Percentiles rank a stretch among this genome's conserved stretches.
Evolutionary conservation across 2,888 invertebrate species (phyloP).

Genomic region (Oligia latruncula): DNA sequence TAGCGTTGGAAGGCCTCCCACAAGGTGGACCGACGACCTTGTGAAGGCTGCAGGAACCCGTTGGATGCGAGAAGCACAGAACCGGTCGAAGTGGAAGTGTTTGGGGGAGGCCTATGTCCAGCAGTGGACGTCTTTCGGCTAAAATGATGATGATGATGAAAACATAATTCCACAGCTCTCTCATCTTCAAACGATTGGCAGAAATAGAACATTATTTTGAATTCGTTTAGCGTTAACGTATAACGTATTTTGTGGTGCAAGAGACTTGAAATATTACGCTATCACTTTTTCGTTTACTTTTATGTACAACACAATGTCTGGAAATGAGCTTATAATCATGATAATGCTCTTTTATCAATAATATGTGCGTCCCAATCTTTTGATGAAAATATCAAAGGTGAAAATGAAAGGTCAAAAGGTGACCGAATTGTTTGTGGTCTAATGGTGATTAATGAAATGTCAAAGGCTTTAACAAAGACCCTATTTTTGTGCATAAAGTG

Average conservation of each 20-base stretch:
- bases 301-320: slow-evolving; percentile 15
- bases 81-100: too few relatives aligned
- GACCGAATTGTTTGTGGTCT: slow-evolving; percentile 40
- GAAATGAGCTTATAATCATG: slow-evolving; percentile 24
- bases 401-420: slow-evolving; percentile 37
- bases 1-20: too few relatives aligned
- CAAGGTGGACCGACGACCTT: too few relatives aligned
- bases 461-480: slow-evolving; percentile 44
- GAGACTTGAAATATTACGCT: background rate
- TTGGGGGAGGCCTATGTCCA: too few relatives aligned
- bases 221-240: background rate
- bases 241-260: background rate
- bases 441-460: slow-evolving; percentile 48
- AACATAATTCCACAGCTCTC: background rate
- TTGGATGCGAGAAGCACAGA: too few relatives aligned
- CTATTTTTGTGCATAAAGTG: slow-evolving; percentile 43
- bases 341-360: slow-evolving; percentile 33
- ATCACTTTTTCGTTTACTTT: background rate
- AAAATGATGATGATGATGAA: background rate
- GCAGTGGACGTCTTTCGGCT: too few relatives aligned
- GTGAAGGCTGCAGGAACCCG: too few relatives aligned
- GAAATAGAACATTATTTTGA: background rate
- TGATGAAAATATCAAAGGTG: slow-evolving; percentile 45
- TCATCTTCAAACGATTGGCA: background rate
- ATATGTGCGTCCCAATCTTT: slow-evolving; percentile 26